Conservation (phyloP, 1,140 invertebrate species). For the Rhynchophorus ferrugineus region DNA sequence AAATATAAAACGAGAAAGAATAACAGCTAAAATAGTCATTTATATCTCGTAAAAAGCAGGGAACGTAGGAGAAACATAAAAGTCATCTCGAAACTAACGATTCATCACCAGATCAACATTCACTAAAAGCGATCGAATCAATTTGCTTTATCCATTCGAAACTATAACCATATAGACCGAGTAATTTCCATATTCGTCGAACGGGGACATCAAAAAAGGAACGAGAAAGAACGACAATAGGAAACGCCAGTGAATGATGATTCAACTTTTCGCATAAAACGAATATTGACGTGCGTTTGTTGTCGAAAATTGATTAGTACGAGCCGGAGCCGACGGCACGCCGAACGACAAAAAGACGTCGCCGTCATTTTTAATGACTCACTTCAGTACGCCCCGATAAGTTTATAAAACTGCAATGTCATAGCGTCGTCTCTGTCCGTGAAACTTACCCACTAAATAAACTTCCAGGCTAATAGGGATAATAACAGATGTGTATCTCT, state of each 20-base stretch:
- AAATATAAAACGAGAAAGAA: no score
- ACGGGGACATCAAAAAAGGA: neutral
- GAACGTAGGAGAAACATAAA: neutral
- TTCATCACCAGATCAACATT: neutral
- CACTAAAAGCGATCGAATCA: neutral
- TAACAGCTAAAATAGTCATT: no score
- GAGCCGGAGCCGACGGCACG: neutral
- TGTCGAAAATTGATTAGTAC: neutral
- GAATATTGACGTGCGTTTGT: neutral
- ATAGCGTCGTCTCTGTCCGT: slow-evolving; percentile 5
- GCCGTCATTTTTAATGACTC: neutral
- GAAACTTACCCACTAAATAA: slow-evolving; percentile 9
- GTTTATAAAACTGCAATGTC: slow-evolving; percentile 8
- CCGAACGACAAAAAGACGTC: neutral
- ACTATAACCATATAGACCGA: no score
- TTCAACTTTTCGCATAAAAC: neutral
- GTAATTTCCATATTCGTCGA: neutral
- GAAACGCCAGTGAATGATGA: neutral
- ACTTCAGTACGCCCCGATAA: neutral
- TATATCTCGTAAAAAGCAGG: neutral
- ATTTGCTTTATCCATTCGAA: no score
- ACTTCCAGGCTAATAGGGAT: slow-evolving; percentile 16
- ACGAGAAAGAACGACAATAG: neutral
- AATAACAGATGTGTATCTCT: slow-evolving; percentile 22
- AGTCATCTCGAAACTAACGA: neutral